Base-by-base conservation (phyloP, 2,888 invertebrate species). In the Pandemis heparana region DNA sequence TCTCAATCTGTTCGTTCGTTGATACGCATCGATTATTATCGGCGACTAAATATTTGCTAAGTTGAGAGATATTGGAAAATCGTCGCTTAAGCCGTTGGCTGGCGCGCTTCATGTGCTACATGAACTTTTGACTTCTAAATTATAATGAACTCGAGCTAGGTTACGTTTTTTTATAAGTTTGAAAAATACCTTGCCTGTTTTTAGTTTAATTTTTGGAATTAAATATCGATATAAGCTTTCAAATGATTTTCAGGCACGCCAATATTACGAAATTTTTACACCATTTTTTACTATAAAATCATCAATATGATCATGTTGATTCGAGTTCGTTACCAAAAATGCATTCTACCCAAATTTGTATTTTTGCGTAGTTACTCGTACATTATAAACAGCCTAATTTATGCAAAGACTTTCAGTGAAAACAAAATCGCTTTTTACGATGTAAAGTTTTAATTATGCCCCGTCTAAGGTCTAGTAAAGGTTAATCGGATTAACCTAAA, bases 1-100 rank as follows among this genome's bases (percentile, higher is more conserved):
- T 14, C 46, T 14, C 43, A 63, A 32, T 63, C 63, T 46, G 46
- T 63, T 63, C 43, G 18, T 62, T 18, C 41, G 43, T 62, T 62
- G 18, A 63, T 63, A 63, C 63, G 23, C 6, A 56, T 56, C 56
- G 56, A 56, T 56, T 43, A 51, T 51, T 51, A 23, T 46, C 23
- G n/a, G 3, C 23, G n/a, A 9, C 62, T 23, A 23, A 63, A 63
- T 46, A 63, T 46, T 43, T 46, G 43, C 43, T 18, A 12, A 43
- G 43, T 46, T 63, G 7, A 56, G 23, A 23, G 18, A 46, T 63
- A 46, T 46, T n/a, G 46, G 14, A 63, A 46, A 41, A 10, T 10
- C 10, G 56, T 18, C 9, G 51, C 51, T 53, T 16, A 53, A 56
- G 23, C 23, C 18, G 12, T 12, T n/a, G 48, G n/a, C n/a, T 48